phyloP scores from a whole-genome alignment of 1,140 invertebrate species.

The Leptinotarsa defecta region DNA sequence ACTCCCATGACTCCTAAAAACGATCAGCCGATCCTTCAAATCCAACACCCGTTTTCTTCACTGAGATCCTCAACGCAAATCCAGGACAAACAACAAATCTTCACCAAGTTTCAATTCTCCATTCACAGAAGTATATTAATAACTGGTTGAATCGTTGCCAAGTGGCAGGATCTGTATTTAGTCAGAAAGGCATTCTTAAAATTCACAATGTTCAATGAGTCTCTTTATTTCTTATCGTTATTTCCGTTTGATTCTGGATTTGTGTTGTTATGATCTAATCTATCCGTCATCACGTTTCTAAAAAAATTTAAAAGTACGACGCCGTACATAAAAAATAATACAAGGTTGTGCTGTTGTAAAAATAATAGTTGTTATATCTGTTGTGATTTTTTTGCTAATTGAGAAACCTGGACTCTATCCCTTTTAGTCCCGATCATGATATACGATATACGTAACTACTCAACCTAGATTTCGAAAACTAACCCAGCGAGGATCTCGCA shows the following conservation, averaged over 20 bases:
- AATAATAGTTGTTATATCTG: slow-evolving; percentile 54
- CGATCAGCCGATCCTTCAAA: slow-evolving; percentile 39
- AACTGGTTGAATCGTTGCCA: too few relatives aligned
- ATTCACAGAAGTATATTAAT: too few relatives aligned
- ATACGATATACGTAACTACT: slow-evolving; percentile 55
- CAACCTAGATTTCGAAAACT: slow-evolving; percentile 48
- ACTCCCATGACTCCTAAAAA: slow-evolving; percentile 32
- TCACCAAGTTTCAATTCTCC: too few relatives aligned
- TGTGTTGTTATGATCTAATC: not conserved
- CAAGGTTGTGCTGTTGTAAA: slow-evolving; percentile 55
- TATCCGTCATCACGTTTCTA: slow-evolving; percentile 39
- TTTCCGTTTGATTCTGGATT: too few relatives aligned
- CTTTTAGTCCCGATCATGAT: slow-evolving; percentile 44
- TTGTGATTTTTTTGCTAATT: slow-evolving; percentile 55
- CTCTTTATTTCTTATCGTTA: too few relatives aligned
- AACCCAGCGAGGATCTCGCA: slow-evolving; percentile 31
- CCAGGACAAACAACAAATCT: not conserved
- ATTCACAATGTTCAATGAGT: too few relatives aligned
- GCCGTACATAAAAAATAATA: slow-evolving; percentile 49
- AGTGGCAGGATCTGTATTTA: too few relatives aligned
- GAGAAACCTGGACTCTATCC: slow-evolving; percentile 43
- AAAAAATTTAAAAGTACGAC: slow-evolving; percentile 47
- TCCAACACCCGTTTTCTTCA: slow-evolving; percentile 11
- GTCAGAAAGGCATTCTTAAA: too few relatives aligned
- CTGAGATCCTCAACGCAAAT: not conserved